These are phyloP conservation scores for Drosophila obscura DNA, from an alignment of 1,140 invertebrate species.

Conservation along the genomic window DNA sequence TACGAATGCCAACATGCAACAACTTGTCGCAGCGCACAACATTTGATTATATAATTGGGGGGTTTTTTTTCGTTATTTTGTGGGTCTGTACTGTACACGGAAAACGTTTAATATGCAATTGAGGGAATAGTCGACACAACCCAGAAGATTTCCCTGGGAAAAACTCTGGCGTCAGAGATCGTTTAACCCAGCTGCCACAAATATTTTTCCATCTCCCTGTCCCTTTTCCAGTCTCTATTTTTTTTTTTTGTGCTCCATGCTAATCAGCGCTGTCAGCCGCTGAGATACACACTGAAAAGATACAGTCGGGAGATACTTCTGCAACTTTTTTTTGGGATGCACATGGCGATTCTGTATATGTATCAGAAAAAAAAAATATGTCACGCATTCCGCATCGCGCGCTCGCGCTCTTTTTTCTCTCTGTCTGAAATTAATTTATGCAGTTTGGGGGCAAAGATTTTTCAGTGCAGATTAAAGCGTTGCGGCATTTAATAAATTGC, in stretches of 20 bases:
- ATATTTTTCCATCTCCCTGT: slow-evolving; percentile 36
- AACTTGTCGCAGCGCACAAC: slow-evolving; percentile 18
- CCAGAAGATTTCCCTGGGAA: slow-evolving; percentile 23
- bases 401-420: slow-evolving; percentile 14
- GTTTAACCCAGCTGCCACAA: slow-evolving; percentile 62
- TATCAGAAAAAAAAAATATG: slow-evolving; percentile 39
- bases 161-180: slow-evolving; percentile 27
- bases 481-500: slow-evolving; percentile 77
- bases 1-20: slow-evolving; percentile 23
- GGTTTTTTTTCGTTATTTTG: neutral
- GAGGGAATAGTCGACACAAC: neutral
- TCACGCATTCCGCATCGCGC: slow-evolving; percentile 54
- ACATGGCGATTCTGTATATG: slow-evolving; percentile 26
- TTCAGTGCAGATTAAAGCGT: slow-evolving; percentile 66
- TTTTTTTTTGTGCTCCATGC: slow-evolving; percentile 11
- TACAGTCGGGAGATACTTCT: slow-evolving; percentile 15
- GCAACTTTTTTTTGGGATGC: slow-evolving; percentile 28
- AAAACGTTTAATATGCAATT: slow-evolving; percentile 41
- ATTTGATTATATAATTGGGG: slow-evolving; percentile 66
- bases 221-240: too few relatives aligned
- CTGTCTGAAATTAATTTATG: slow-evolving; percentile 72
- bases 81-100: neutral
- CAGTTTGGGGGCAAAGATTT: slow-evolving; percentile 59
- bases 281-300: slow-evolving; percentile 29
- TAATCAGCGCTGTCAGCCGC: slow-evolving; percentile 64